Percentiles rank a stretch among this genome's conserved stretches.
Conservation (phyloP, 2,797 vertebrate species). For the Gephyroberyx darwinii region DNA sequence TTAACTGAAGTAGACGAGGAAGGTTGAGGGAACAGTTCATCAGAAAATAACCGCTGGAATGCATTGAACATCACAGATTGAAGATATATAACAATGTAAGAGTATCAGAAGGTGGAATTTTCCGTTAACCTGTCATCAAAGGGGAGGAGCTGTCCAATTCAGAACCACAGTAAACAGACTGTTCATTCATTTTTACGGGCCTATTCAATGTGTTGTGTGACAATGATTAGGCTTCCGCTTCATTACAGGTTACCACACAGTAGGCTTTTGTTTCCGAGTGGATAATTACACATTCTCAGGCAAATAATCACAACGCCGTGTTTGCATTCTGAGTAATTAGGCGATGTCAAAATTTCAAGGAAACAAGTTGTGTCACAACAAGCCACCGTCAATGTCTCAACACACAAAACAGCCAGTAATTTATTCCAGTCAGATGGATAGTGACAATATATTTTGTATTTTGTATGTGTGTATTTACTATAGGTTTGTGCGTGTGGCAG, state of each 20-base stretch:
- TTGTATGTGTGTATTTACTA: not conserved
- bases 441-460: not conserved
- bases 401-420: not conserved
- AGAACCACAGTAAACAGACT: not conserved
- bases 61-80: too few species aligned
- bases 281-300: not conserved
- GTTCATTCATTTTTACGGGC: not conserved
- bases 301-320: not conserved
- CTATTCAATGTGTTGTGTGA: not conserved
- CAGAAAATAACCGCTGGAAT: too few species aligned
- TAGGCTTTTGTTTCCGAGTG: not conserved
- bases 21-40: too few species aligned
- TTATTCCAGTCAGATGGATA: not conserved
- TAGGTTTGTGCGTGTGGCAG: not conserved
- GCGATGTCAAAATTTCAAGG: not conserved
- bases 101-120: not conserved
- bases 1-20: too few species aligned
- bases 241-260: not conserved
- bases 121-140: not conserved
- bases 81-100: too few species aligned
- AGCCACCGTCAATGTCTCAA: not conserved
- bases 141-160: not conserved
- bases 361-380: constrained; percentile 1
- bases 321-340: not conserved
- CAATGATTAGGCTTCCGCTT: not conserved